These are phyloP conservation scores for Drosophila villosipedis DNA, from an alignment of 2,888 invertebrate genomes.

Conservation along the genomic window DNA sequence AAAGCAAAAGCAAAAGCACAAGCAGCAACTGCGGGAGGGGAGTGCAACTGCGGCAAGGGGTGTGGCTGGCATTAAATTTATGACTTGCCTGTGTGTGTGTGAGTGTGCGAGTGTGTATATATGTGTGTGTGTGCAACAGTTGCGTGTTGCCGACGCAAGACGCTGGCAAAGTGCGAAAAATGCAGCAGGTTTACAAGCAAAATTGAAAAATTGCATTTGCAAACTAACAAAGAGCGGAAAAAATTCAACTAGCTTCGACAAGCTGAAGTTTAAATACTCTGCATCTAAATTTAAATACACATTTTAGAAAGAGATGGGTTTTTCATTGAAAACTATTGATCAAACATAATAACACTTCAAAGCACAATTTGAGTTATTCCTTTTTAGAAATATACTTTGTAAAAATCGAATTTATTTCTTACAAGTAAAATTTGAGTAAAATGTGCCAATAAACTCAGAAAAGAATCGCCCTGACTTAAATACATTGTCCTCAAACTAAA, in stretches of 20 bases:
- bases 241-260: too few species aligned
- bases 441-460: neutral
- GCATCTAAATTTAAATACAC: neutral
- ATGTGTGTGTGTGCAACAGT: constrained; percentile 18
- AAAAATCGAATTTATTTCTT: neutral
- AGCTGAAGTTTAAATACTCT: neutral
- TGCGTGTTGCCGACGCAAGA: constrained; percentile 45
- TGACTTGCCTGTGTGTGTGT: constrained; percentile 22
- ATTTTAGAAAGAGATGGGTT: neutral
- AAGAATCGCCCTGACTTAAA: neutral
- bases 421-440: neutral
- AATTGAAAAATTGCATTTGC: constrained; percentile 46
- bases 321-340: neutral
- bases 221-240: constrained; percentile 5
- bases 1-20: constrained; percentile 10
- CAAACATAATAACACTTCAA: neutral
- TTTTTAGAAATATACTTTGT: neutral
- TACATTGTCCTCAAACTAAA: neutral
- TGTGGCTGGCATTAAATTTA: constrained; percentile 48
- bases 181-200: constrained; percentile 47
- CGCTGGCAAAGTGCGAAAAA: constrained; percentile 57
- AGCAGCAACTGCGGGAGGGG: neutral
- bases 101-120: neutral
- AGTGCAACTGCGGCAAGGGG: neutral
- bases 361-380: neutral